A percentile compares a stretch with the other conserved stretches of the same genome.
phyloP scores from a whole-genome alignment of 2,113 vertebrate genomes.

The Perca schrenkii region DNA sequence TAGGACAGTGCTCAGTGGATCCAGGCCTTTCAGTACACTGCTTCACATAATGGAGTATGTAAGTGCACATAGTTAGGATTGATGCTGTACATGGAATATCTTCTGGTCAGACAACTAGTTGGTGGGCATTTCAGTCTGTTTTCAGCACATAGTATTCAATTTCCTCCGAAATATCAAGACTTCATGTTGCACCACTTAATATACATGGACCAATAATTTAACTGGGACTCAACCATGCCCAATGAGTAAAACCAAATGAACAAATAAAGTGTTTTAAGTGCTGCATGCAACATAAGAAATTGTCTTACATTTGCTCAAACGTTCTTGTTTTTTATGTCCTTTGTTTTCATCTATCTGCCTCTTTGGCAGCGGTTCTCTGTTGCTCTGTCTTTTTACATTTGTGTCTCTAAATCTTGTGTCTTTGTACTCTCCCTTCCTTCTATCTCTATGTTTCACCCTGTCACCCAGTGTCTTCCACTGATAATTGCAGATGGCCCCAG shows the following conservation, averaged over 20 bases:
- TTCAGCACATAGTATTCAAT: not conserved
- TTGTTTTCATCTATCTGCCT: not conserved
- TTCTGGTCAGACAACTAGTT: too few species aligned
- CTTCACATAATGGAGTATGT: not conserved
- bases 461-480: constrained; percentile 27
- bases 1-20: not conserved
- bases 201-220: not conserved
- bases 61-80: not conserved
- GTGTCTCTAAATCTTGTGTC: not conserved
- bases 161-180: not conserved
- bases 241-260: not conserved
- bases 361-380: not conserved
- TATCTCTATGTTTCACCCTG: constrained; percentile 4
- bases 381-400: not conserved
- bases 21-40: not conserved
- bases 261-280: not conserved
- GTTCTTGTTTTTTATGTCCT: not conserved
- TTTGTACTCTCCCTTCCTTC: not conserved
- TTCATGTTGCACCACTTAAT: not conserved
- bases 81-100: not conserved
- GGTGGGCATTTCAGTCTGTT: not conserved
- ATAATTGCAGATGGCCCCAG: constrained; percentile 38
- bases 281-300: not conserved
- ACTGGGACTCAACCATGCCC: not conserved
- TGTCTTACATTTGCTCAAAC: not conserved